Evolutionary conservation across 2,113 vertebrate genomes (phyloP).

Genomic region (Ammodytes marinus): DNA sequence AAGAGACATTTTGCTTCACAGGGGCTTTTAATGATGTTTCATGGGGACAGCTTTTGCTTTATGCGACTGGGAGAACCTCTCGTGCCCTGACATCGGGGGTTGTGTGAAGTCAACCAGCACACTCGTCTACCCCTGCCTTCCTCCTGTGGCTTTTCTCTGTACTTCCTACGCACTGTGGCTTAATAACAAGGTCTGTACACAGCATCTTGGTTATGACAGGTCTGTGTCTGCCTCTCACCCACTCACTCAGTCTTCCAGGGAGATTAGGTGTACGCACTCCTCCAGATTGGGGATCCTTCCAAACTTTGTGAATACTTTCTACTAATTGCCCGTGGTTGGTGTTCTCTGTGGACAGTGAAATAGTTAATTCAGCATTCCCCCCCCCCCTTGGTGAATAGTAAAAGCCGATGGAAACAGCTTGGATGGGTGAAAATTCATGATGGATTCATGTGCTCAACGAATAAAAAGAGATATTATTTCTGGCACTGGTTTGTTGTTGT

Average conservation of each 20-base stretch:
- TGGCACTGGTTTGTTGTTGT: not conserved
- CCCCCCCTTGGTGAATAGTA: slow-evolving; percentile 13
- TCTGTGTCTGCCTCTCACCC: slow-evolving; percentile 67
- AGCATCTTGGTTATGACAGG: slow-evolving; percentile 45
- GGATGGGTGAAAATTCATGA: slow-evolving; percentile 13
- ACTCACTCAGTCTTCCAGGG: slow-evolving; percentile 58
- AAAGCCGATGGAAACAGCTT: slow-evolving; percentile 10
- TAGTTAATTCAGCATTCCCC: slow-evolving; percentile 10
- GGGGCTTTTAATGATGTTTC: not conserved
- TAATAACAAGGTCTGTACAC: slow-evolving; percentile 63
- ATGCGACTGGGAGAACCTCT: not conserved
- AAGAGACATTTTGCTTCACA: not conserved
- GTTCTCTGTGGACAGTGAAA: not conserved
- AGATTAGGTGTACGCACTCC: slow-evolving; percentile 53
- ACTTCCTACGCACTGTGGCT: slow-evolving; percentile 58
- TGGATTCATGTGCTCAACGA: slow-evolving; percentile 26
- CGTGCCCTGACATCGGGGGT: slow-evolving; percentile 1
- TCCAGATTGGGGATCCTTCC: slow-evolving; percentile 56
- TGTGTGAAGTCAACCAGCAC: slow-evolving; percentile 41
- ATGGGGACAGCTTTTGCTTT: not conserved
- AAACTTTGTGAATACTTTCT: slow-evolving; percentile 53
- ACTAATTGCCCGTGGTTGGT: slow-evolving; percentile 39
- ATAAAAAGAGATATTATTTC: slow-evolving; percentile 10
- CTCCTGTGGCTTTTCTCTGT: slow-evolving; percentile 46
- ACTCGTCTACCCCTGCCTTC: slow-evolving; percentile 30